A percentile compares a stretch with the other conserved stretches of the same genome.
These are phyloP conservation scores for Lordiphosa fenestrarum DNA, from an alignment of 2,888 invertebrate species.

Conservation along the genomic window DNA sequence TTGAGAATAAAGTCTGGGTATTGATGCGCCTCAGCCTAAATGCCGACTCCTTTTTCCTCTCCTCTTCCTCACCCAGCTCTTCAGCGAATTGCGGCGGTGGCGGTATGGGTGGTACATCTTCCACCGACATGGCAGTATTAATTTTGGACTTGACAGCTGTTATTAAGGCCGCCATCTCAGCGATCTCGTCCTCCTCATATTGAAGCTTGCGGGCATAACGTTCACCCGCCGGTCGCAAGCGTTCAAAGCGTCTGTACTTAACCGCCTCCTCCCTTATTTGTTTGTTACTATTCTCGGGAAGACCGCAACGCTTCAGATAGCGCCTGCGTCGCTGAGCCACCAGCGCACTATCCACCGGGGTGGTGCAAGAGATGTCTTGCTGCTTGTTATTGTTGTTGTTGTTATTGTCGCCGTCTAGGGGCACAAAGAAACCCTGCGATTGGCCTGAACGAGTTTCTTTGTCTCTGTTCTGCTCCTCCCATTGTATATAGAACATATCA, in stretches of 20 bases:
- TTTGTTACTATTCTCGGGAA: not conserved
- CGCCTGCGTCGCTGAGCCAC: not conserved
- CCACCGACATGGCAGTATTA: conserved; percentile 1
- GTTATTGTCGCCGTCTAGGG: not conserved
- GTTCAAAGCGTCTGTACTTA: not conserved
- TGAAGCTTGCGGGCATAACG: not conserved
- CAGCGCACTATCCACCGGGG: not conserved
- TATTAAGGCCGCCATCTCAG: conserved; percentile 9
- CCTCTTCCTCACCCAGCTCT: not conserved
- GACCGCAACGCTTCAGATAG: conserved; percentile 1
- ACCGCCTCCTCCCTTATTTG: not conserved
- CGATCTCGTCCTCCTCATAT: not conserved
- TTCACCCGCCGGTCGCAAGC: conserved; percentile 3
- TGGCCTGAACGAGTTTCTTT: not conserved
- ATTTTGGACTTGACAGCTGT: not conserved
- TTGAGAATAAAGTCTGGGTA: not conserved
- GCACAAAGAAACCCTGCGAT: conserved; percentile 2
- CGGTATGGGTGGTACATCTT: conserved; percentile 8
- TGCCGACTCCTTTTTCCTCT: not conserved
- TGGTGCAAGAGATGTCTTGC: not conserved
- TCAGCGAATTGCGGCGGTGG: conserved; percentile 16
- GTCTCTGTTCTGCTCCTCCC: not conserved
- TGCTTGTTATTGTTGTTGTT: no score
- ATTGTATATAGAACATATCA: conserved; percentile 8
- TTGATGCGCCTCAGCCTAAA: conserved; percentile 1